Evolutionary conservation across 2,113 vertebrate species (phyloP).

Genomic region (Grus americana): DNA sequence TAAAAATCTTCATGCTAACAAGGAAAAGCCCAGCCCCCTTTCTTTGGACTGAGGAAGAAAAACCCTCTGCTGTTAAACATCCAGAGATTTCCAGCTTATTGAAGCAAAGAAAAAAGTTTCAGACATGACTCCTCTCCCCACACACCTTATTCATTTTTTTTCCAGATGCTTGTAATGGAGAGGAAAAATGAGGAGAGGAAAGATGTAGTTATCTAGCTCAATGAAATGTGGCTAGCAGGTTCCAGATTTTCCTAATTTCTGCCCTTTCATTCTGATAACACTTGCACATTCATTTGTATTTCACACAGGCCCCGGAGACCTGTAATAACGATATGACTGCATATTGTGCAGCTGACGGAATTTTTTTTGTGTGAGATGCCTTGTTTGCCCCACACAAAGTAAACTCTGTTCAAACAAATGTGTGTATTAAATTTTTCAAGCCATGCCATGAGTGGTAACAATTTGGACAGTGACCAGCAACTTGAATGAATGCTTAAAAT

Average conservation of each 20-base stretch:
- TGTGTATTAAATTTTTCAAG: slow-evolving; percentile 6
- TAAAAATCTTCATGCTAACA: background rate
- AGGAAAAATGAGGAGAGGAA: slow-evolving; percentile 39
- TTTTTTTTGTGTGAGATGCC: background rate
- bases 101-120: slow-evolving; percentile 1
- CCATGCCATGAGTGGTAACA: background rate
- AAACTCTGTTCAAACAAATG: background rate
- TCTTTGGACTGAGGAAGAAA: background rate
- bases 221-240: background rate
- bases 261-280: background rate
- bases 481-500: slow-evolving; percentile 13
- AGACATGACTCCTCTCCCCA: background rate
- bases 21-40: background rate
- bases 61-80: background rate
- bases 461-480: background rate
- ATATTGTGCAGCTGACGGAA: background rate
- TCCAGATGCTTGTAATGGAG: slow-evolving; percentile 6
- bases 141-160: slow-evolving; percentile 36
- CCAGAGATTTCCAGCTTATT: slow-evolving; percentile 6
- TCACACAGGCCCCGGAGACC: background rate
- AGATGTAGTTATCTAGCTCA: slow-evolving; percentile 37
- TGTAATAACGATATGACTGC: background rate
- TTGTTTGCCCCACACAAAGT: slow-evolving; percentile 35
- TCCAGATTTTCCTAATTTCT: slow-evolving; percentile 14
- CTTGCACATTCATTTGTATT: background rate